These are phyloP conservation scores for Schizaphis graminum DNA, from an alignment of 2,888 invertebrate genomes.

Conservation along the genomic window DNA sequence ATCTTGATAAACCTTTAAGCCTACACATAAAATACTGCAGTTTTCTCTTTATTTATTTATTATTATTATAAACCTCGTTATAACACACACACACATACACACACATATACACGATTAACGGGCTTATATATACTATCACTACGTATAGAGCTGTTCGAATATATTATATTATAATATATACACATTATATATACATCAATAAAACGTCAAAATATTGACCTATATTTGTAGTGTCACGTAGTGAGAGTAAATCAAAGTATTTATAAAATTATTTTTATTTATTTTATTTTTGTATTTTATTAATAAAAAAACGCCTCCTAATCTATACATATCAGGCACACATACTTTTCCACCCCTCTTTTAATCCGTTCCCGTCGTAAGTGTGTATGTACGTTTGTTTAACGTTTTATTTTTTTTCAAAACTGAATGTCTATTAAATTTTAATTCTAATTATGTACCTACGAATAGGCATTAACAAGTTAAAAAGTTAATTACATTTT, in stretches of 20 bases:
- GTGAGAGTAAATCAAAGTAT: background rate
- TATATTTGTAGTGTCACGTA: background rate
- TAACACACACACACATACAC: background rate
- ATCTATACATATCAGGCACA: background rate
- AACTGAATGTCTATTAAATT: background rate
- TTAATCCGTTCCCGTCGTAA: background rate
- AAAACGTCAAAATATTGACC: background rate
- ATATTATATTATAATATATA: background rate
- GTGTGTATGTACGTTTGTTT: background rate
- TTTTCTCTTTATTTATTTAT: background rate
- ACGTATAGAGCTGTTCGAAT: background rate
- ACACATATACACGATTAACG: no score
- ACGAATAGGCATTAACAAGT: background rate
- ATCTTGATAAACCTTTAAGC: conserved; percentile 36
- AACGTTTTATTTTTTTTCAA: background rate
- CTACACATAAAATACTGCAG: background rate
- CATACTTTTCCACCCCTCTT: background rate
- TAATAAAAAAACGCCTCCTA: background rate
- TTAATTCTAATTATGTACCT: background rate
- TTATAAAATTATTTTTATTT: background rate
- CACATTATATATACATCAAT: background rate
- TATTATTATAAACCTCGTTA: background rate
- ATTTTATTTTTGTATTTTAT: no score
- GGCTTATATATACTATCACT: no score
- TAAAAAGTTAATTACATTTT: no score